A percentile compares a stretch with the other conserved stretches of the same genome.
These are phyloP conservation scores for Osmoderma eremita DNA, from an alignment of 2,888 invertebrate species.

Conservation along the genomic window DNA sequence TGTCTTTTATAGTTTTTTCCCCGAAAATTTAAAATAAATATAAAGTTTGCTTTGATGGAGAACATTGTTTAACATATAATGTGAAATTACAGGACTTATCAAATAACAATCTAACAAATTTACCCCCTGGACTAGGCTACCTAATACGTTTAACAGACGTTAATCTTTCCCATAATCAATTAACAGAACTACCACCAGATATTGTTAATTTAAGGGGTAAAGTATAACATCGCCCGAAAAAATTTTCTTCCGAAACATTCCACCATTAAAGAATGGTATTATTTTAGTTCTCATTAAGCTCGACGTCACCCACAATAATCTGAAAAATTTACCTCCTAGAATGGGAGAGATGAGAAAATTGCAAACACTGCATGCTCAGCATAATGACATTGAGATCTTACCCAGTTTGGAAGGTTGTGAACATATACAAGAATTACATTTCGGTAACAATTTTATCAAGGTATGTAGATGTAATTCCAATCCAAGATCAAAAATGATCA, in stretches of 20 bases:
- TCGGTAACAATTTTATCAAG: slow-evolving; percentile 84
- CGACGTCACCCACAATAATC: slow-evolving; percentile 78
- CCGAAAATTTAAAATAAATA: too few species aligned
- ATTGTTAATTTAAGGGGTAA: slow-evolving; percentile 84
- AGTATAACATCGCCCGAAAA: slow-evolving; percentile 9
- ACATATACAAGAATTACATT: slow-evolving; percentile 80
- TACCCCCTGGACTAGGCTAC: slow-evolving; percentile 87
- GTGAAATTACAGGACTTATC: slow-evolving; percentile 76
- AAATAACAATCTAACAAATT: slow-evolving; percentile 74
- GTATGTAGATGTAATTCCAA: slow-evolving; percentile 63
- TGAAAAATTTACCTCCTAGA: slow-evolving; percentile 70
- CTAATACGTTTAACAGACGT: slow-evolving; percentile 79
- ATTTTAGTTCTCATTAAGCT: slow-evolving; percentile 74
- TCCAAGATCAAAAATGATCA: neutral
- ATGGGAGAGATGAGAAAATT: slow-evolving; percentile 80
- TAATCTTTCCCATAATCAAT: slow-evolving; percentile 78
- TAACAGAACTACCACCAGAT: slow-evolving; percentile 81
- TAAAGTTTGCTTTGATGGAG: slow-evolving; percentile 37
- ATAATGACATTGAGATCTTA: slow-evolving; percentile 80
- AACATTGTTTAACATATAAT: slow-evolving; percentile 4
- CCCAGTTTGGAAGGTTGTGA: slow-evolving; percentile 83
- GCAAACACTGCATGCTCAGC: slow-evolving; percentile 80
- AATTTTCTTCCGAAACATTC: too few species aligned
- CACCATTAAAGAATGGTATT: neutral
- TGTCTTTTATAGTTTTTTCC: too few species aligned